Evolutionary conservation across 2,888 invertebrate genomes (phyloP).

Genomic region (Caenorhabditis afra): DNA sequence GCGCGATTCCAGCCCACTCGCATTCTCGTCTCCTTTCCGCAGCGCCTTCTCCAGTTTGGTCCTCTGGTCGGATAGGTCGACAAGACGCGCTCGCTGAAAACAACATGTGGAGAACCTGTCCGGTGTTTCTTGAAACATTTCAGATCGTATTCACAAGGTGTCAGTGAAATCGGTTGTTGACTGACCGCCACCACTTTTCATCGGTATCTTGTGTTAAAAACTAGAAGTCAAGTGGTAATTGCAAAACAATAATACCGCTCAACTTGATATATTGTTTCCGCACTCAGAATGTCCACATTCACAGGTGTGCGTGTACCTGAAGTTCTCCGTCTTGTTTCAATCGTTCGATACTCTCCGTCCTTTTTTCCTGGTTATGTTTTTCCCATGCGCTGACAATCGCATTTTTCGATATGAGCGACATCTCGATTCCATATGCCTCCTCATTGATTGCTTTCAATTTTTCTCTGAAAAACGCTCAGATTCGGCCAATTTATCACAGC

Average conservation of each 20-base stretch:
- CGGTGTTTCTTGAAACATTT: conserved; percentile 23
- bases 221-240: neutral
- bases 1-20: conserved; percentile 66
- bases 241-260: neutral
- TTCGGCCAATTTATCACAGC: neutral
- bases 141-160: conserved; percentile 31
- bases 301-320: conserved; percentile 38
- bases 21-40: conserved; percentile 67
- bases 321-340: conserved; percentile 71
- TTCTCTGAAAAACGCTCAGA: conserved; percentile 65
- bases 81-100: conserved; percentile 63
- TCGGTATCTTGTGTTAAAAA: conserved; percentile 20
- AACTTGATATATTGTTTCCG: conserved; percentile 32
- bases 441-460: conserved; percentile 89
- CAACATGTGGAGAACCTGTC: conserved; percentile 13
- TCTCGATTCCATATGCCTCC: conserved; percentile 77
- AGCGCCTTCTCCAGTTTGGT: conserved; percentile 76
- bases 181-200: neutral
- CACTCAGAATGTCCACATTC: conserved; percentile 19
- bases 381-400: conserved; percentile 77
- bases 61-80: conserved; percentile 69
- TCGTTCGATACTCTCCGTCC: conserved; percentile 74
- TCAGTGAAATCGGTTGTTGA: conserved; percentile 40
- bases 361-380: conserved; percentile 70
- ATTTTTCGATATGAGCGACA: conserved; percentile 74